Percentiles rank a stretch among this genome's conserved stretches.
Evolutionary conservation across 1,140 invertebrate genomes (phyloP).

Genomic region (Procambarus virginalis): DNA sequence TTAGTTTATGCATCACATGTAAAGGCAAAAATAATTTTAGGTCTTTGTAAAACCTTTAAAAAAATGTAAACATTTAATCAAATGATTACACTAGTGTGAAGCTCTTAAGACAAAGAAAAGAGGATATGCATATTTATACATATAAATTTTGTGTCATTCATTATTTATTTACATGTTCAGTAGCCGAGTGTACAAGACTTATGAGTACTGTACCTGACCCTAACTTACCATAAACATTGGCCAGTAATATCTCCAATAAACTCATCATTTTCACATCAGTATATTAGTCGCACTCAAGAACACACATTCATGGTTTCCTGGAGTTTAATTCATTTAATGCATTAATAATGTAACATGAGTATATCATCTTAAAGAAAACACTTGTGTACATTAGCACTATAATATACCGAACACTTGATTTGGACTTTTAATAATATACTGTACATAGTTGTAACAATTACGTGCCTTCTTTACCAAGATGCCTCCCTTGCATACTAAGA

Average conservation of each 20-base stretch:
- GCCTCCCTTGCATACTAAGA: not conserved
- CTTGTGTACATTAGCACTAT: not conserved
- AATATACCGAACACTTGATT: too few relatives aligned
- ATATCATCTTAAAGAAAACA: not conserved
- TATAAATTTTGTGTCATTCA: not conserved
- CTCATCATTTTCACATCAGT: not conserved
- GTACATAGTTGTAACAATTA: not conserved
- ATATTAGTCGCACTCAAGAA: not conserved
- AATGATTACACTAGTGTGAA: too few relatives aligned
- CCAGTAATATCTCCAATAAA: not conserved
- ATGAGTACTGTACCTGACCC: not conserved
- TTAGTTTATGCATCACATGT: too few relatives aligned
- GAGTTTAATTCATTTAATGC: not conserved
- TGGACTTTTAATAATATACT: not conserved
- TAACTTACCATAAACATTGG: not conserved
- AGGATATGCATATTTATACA: not conserved
- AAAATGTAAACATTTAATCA: too few relatives aligned
- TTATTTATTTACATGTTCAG: not conserved
- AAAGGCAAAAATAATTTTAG: too few relatives aligned
- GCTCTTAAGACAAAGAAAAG: not conserved
- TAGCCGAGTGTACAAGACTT: too few relatives aligned
- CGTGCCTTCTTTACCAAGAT: too few relatives aligned
- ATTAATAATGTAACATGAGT: not conserved
- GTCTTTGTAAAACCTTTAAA: too few relatives aligned
- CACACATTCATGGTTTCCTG: not conserved